phyloP scores from a whole-genome alignment of 2,797 vertebrate species.

The Scolopax bukidnonensis region DNA sequence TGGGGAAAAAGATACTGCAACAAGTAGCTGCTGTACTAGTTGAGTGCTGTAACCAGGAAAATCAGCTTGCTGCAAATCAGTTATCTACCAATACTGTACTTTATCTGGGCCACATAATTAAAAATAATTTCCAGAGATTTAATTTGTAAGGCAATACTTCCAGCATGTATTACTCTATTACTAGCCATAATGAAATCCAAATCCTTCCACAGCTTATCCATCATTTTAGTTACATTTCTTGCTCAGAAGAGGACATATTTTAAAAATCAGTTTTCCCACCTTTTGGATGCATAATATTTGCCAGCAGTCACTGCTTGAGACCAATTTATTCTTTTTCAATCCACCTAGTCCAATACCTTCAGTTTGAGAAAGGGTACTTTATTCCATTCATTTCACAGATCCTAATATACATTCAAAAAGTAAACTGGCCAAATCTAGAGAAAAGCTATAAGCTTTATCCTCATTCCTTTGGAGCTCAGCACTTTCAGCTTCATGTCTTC shows the following conservation, averaged over 20 bases:
- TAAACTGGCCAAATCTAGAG: slow-evolving; percentile 59
- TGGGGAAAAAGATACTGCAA: not conserved
- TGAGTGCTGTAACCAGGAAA: not conserved
- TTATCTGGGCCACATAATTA: not conserved
- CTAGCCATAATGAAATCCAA: slow-evolving; percentile 3
- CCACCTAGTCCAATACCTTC: slow-evolving; percentile 20
- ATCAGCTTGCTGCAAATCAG: not conserved
- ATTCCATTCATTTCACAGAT: slow-evolving; percentile 27
- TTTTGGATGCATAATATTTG: not conserved
- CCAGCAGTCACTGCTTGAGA: slow-evolving; percentile 32
- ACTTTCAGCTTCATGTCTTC: slow-evolving; percentile 65
- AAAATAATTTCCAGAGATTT: not conserved
- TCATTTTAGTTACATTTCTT: not conserved
- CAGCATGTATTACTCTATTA: not conserved
- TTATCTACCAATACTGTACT: not conserved
- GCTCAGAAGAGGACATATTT: not conserved
- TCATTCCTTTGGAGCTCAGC: slow-evolving; percentile 60
- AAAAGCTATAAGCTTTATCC: slow-evolving; percentile 62
- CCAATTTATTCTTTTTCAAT: slow-evolving; percentile 3
- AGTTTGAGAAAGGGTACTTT: not conserved
- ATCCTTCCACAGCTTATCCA: slow-evolving; percentile 4
- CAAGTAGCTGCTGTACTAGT: not conserved
- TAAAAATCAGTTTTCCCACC: not conserved
- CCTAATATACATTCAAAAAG: slow-evolving; percentile 15
- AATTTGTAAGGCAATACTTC: slow-evolving; percentile 32